These are phyloP conservation scores for Pollenia amentaria DNA, from an alignment of 2,888 invertebrate species.

Conservation along the genomic window DNA sequence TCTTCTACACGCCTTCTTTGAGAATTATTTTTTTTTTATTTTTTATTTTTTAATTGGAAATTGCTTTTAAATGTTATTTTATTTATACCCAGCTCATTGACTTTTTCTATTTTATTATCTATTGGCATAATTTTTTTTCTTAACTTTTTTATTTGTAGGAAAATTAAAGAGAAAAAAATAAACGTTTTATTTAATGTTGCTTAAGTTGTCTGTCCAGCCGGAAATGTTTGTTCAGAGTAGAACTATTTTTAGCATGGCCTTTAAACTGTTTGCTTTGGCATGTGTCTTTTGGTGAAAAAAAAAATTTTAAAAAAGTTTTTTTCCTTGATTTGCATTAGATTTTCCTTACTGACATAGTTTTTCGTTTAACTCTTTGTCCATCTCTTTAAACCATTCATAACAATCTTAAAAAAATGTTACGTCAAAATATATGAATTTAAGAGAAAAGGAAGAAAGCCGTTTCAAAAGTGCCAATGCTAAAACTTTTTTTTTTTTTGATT, in stretches of 20 bases:
- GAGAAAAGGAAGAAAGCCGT: no score
- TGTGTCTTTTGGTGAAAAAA: no score
- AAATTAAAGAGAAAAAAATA: neutral
- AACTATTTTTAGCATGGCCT: neutral
- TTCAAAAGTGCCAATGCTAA: no score
- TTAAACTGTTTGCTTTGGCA: neutral
- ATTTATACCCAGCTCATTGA: slow-evolving; percentile 33
- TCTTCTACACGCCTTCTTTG: neutral
- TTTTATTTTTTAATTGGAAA: slow-evolving; percentile 21
- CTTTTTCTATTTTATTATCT: neutral
- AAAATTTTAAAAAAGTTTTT: no score
- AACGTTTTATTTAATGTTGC: neutral
- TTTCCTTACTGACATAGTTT: no score
- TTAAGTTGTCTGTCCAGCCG: neutral
- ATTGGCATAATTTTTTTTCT: neutral
- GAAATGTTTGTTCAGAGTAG: neutral
- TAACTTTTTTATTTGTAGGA: neutral
- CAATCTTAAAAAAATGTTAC: no score
- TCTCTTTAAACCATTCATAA: no score
- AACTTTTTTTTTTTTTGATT: no score
- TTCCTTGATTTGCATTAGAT: no score
- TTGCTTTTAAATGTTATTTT: slow-evolving; percentile 58
- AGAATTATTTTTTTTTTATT: neutral
- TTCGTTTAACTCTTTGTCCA: no score
- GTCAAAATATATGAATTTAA: no score